Base-by-base conservation (phyloP, 2,888 invertebrate species). In the Hydroisotoma schaefferi region DNA sequence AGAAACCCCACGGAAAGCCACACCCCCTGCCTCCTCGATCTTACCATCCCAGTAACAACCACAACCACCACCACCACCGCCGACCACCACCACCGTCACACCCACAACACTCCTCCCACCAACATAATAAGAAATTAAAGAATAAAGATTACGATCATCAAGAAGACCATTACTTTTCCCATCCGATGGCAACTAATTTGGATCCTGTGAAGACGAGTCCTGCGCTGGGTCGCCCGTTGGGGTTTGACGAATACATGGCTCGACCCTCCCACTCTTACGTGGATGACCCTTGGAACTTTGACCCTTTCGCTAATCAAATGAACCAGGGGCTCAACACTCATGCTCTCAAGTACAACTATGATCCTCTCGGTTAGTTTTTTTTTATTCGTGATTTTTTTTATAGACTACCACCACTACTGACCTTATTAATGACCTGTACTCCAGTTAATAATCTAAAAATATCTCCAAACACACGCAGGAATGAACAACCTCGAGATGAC, bases 251-350 rank as follows among this genome's bases (percentile, higher is more conserved):
- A 52, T 72, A 72, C 59, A 72, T 72, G 71, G 57, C 59, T 12
- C 49, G 63, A 55, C 71, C 71, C 15, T 66, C 65, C 60, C 70
- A 72, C 37, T 63, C 63, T 22, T 72, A 66, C 57, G 70, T 68
- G 1, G 65, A 72, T 61, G 71, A 72, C 54, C 71, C 71, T 26
- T 72, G 71, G 71, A 72, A 72, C 53, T 72, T 72, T 59, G 71
- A 70, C 61, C 71, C 71, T 23, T 64, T 67, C 54, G 62, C 64
- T 22, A 61, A 47, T 47, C 64, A 67, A 56, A 67, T 64, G 66
- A 67, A 67, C 38, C 63, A 63, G 44, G 66, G 66, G 43, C 58
- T 67, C 22, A 58, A 67, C 27, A 67, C 66, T 1, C 48, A 59
- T 23, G 58, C 63, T 18, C 54, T 67, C 46, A 66, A 70, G 44